These are phyloP conservation scores for Panthera tigris DNA, from an alignment of 2,113 vertebrate genomes.

Conservation along the genomic window DNA sequence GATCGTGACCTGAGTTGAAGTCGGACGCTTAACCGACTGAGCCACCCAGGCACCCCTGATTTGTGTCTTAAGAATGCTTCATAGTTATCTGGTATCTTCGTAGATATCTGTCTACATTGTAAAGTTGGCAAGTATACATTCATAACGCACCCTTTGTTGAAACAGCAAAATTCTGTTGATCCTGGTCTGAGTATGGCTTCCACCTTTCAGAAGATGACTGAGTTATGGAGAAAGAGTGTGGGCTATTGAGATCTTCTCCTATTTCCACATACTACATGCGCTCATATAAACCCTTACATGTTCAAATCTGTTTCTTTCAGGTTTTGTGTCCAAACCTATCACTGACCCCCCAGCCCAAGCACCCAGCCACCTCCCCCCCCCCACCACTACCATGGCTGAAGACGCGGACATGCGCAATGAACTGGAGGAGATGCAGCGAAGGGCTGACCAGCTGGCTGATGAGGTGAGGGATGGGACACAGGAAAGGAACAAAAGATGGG, in stretches of 20 bases:
- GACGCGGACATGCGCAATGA: constrained; percentile 99
- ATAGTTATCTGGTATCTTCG: too few relatives aligned
- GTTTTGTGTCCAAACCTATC: constrained; percentile 55
- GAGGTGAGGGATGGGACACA: constrained; percentile 87
- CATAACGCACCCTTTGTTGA: not conserved
- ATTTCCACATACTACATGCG: not conserved
- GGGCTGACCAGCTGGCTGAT: constrained; percentile 97
- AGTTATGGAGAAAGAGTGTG: not conserved
- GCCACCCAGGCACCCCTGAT: too few relatives aligned
- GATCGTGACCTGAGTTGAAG: too few relatives aligned
- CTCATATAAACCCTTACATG: not conserved
- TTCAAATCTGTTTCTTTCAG: constrained; percentile 81
- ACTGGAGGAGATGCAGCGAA: constrained; percentile 98
- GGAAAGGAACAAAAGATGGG: not conserved
- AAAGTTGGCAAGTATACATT: not conserved
- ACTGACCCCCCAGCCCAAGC: constrained; percentile 84
- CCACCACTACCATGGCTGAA: constrained; percentile 93
- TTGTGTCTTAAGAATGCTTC: not conserved
- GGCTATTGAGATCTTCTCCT: not conserved
- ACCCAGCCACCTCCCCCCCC: constrained; percentile 79
- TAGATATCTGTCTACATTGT: not conserved
- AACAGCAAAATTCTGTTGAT: not conserved
- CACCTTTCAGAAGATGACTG: not conserved
- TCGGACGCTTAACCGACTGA: too few relatives aligned
- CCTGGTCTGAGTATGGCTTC: not conserved